Base-by-base conservation (phyloP, 2,113 vertebrate species). In the Chlamydotis undulata region DNA sequence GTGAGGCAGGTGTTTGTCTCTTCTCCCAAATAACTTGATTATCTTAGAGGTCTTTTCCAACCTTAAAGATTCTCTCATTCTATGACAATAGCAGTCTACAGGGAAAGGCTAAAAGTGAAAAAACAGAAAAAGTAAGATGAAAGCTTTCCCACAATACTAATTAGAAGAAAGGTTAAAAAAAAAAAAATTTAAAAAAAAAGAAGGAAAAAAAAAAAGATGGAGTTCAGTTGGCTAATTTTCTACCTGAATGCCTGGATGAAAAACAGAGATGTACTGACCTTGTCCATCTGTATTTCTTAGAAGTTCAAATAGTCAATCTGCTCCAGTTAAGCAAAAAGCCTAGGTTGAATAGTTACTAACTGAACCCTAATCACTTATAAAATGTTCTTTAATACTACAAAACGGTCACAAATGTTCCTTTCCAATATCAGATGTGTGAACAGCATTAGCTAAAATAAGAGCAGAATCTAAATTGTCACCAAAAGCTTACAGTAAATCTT, bases 161-260 rank as follows among this genome's bases (percentile, higher is more conserved):
- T 97, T 93, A 97, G 56, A 53, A 92, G 56, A 53, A 31, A 89
- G 68, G 45, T 41, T 41, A 29, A 73, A 26, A 5, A 29, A 31
- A 47, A n/a, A 17, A 12, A 6, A 13, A 91, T 25, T 16, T 2
- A 26, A 14, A 6, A 28, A 88, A 29, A 22, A 47, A 52, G 24
- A 60, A 65, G 70, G 94, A 35, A 82, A 77, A 97, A 84, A 94
- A 39, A 39, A 39, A 39, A 39, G 39, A 39, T 39, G 39, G 91
- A 97, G 47, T 96, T 97, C 94, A 94, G 80, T 60, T 96, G 86
- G 45, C 61, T 98, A 97, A 97, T 98, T 98, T 98, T 98, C 97
- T 97, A 96, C 92, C 92, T 96, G 95, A 84, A 74, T 97, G 96
- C 89, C 73, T 97, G 78, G 74, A 93, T 96, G 79, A 96, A 97